Conservation (phyloP, 2,797 vertebrate genomes). For the Lithobates pipiens region DNA sequence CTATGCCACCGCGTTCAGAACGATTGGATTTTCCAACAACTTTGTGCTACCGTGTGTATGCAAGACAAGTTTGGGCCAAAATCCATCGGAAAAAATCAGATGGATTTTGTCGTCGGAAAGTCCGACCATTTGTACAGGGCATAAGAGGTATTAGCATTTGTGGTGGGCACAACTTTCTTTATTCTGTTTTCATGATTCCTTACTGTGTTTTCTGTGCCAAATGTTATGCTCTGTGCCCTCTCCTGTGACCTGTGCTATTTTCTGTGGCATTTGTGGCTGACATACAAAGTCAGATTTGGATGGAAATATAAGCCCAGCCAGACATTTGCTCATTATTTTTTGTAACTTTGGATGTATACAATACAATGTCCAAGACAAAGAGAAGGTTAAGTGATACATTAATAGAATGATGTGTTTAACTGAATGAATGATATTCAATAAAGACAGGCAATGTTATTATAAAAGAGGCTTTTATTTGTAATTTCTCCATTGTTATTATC, state of each 20-base stretch:
- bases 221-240: too few relatives aligned
- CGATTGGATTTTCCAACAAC: too few relatives aligned
- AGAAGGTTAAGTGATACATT: slow-evolving; percentile 34
- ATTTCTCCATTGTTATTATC: slow-evolving; percentile 1
- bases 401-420: slow-evolving; percentile 25
- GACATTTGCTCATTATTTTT: not conserved
- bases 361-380: slow-evolving; percentile 21
- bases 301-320: not conserved
- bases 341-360: slow-evolving; percentile 17
- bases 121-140: too few relatives aligned
- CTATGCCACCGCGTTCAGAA: too few relatives aligned
- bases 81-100: too few relatives aligned
- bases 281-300: not conserved
- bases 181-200: too few relatives aligned
- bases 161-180: too few relatives aligned
- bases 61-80: too few relatives aligned
- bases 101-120: too few relatives aligned
- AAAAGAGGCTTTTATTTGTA: not conserved
- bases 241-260: not conserved
- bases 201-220: too few relatives aligned
- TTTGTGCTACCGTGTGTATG: too few relatives aligned
- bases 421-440: slow-evolving; percentile 18
- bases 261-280: not conserved
- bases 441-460: slow-evolving; percentile 23
- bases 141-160: too few relatives aligned